These are phyloP conservation scores for Antedon mediterranea DNA, from an alignment of 53 echinoderm and acorn worm genomes.

Conservation along the genomic window DNA sequence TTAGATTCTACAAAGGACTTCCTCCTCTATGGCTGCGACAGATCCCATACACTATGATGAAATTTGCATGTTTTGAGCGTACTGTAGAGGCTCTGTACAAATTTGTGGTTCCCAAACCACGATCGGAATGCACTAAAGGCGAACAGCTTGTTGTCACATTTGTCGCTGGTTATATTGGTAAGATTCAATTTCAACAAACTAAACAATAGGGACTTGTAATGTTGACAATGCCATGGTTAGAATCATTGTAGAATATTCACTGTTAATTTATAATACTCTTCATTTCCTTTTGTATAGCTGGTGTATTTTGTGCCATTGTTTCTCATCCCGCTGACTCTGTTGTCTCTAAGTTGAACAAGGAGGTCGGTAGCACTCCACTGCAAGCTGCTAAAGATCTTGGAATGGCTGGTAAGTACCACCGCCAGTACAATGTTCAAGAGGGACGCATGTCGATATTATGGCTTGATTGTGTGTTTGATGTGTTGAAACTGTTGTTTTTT, in stretches of 20 bases:
- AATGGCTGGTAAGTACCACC: slow-evolving; percentile 68
- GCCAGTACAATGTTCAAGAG: too few species aligned
- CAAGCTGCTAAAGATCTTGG: slow-evolving; percentile 74
- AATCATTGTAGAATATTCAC: neutral
- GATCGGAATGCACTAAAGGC: slow-evolving; percentile 57
- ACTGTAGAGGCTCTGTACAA: slow-evolving; percentile 88
- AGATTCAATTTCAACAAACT: too few species aligned
- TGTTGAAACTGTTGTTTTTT: neutral
- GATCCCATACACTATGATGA: slow-evolving; percentile 99
- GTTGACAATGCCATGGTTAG: too few species aligned
- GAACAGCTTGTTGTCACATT: slow-evolving; percentile 87
- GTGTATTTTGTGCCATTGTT: slow-evolving; percentile 88
- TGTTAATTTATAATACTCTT: neutral
- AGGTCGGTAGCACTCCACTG: slow-evolving; percentile 60
- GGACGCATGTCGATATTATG: too few species aligned
- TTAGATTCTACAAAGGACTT: slow-evolving; percentile 90
- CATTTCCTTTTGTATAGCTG: slow-evolving; percentile 33
- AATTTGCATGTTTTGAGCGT: slow-evolving; percentile 95
- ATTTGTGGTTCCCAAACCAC: slow-evolving; percentile 76
- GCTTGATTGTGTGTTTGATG: too few species aligned
- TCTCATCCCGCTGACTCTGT: slow-evolving; percentile 98
- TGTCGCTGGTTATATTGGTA: slow-evolving; percentile 88
- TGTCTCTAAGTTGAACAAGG: slow-evolving; percentile 85
- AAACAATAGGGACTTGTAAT: too few species aligned
- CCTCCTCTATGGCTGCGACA: slow-evolving; percentile 92